Evolutionary conservation across 2,113 vertebrate species (phyloP).

Genomic region (Cariama cristata): DNA sequence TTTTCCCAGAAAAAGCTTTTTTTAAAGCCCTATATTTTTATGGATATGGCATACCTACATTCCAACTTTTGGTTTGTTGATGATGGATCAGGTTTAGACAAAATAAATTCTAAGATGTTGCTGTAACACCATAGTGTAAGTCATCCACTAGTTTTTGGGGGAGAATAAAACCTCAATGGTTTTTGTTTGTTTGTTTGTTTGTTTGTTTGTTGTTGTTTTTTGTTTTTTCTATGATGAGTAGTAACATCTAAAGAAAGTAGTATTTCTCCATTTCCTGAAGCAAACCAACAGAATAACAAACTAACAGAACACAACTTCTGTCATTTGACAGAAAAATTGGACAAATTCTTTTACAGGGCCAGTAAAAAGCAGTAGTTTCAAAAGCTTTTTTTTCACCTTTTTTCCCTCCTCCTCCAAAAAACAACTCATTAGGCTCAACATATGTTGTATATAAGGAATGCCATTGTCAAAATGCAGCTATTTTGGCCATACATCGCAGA

Average conservation of each 20-base stretch:
- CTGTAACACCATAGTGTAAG: neutral
- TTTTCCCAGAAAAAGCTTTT: neutral
- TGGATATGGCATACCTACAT: neutral
- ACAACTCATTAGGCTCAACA: neutral
- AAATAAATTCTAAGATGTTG: neutral
- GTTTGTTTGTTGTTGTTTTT: neutral
- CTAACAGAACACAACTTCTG: neutral
- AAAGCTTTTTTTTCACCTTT: neutral
- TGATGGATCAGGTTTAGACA: neutral
- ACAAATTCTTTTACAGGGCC: neutral
- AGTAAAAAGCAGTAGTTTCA: neutral
- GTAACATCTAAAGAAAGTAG: neutral
- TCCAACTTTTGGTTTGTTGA: neutral
- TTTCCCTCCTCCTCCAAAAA: rapidly evolving
- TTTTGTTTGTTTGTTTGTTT: neutral
- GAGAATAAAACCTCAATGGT: neutral
- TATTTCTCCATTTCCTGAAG: neutral
- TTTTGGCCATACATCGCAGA: neutral
- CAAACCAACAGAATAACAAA: neutral
- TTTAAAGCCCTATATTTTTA: neutral
- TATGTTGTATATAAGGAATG: neutral
- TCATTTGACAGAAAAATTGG: neutral
- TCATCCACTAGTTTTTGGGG: neutral
- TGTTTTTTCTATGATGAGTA: neutral
- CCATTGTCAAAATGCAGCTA: neutral